Evolutionary conservation across 2,113 vertebrate species (phyloP).

Genomic region (Chlorocebus sabaeus): DNA sequence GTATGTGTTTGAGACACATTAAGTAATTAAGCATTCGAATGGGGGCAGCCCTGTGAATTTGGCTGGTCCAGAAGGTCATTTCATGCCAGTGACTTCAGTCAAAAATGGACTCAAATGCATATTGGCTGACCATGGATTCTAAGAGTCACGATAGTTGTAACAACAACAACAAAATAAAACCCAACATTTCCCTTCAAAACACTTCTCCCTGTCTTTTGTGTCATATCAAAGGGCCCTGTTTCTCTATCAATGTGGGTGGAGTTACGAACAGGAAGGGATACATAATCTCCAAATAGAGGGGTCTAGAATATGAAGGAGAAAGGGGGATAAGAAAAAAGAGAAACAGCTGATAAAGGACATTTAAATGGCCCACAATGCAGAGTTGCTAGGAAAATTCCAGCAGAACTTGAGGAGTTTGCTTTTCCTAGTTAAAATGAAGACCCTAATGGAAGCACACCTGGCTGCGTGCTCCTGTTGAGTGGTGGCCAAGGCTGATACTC

Average conservation of each 20-base stretch:
- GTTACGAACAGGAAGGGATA: not conserved
- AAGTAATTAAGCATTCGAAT: slow-evolving; percentile 50
- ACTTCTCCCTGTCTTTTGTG: not conserved
- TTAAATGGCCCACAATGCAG: not conserved
- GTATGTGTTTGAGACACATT: slow-evolving; percentile 41
- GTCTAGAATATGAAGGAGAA: not conserved
- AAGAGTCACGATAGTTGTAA: slow-evolving; percentile 39
- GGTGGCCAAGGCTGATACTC: not conserved
- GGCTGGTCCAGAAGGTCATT: slow-evolving; percentile 16
- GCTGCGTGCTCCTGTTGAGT: not conserved
- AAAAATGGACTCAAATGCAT: not conserved
- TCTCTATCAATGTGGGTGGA: not conserved
- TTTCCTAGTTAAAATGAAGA: not conserved
- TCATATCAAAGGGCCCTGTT: not conserved
- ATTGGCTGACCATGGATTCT: not conserved
- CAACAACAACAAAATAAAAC: not conserved
- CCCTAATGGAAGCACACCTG: not conserved
- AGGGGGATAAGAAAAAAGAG: not conserved
- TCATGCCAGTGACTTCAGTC: not conserved
- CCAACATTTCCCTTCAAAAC: not conserved
- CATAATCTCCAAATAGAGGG: not conserved
- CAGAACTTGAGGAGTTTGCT: not conserved
- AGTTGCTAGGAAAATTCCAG: not conserved
- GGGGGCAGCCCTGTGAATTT: not conserved
- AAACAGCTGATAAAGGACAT: not conserved